Conservation (phyloP, 2,888 invertebrate genomes). For the Platycheirus rosarum region DNA sequence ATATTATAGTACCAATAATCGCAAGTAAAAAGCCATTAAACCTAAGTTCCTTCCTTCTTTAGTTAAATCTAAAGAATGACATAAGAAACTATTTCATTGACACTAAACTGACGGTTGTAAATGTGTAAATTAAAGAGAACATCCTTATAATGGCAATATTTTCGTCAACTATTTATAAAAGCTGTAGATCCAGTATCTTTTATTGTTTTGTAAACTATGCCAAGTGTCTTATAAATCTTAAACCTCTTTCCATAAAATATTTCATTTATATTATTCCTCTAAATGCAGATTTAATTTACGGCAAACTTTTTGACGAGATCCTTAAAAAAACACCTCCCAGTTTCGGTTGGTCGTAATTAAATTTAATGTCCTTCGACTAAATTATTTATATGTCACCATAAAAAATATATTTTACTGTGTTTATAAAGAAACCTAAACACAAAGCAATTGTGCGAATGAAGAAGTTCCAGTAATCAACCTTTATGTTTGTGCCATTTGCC, state of each 20-base stretch:
- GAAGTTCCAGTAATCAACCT: neutral
- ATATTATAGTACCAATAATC: too few species aligned
- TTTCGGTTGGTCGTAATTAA: neutral
- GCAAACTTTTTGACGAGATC: constrained; percentile 5
- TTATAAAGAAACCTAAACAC: neutral
- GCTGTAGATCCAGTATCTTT: too few species aligned
- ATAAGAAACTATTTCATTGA: too few species aligned
- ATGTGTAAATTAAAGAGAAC: too few species aligned
- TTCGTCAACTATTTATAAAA: too few species aligned
- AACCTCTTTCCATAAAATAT: neutral
- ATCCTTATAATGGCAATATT: too few species aligned
- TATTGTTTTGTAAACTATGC: too few species aligned
- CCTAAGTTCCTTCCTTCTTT: too few species aligned
- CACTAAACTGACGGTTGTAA: too few species aligned
- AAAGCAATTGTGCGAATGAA: neutral
- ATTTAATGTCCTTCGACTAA: neutral
- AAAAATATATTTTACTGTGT: neutral
- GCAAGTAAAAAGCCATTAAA: too few species aligned
- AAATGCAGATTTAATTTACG: neutral
- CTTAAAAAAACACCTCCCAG: neutral
- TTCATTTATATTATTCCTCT: neutral
- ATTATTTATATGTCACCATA: neutral
- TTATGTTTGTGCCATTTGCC: neutral
- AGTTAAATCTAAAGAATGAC: too few species aligned
- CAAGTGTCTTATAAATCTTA: neutral